Base-by-base conservation (phyloP, 2,113 vertebrate genomes). In the Nyctibius bracteatus region DNA sequence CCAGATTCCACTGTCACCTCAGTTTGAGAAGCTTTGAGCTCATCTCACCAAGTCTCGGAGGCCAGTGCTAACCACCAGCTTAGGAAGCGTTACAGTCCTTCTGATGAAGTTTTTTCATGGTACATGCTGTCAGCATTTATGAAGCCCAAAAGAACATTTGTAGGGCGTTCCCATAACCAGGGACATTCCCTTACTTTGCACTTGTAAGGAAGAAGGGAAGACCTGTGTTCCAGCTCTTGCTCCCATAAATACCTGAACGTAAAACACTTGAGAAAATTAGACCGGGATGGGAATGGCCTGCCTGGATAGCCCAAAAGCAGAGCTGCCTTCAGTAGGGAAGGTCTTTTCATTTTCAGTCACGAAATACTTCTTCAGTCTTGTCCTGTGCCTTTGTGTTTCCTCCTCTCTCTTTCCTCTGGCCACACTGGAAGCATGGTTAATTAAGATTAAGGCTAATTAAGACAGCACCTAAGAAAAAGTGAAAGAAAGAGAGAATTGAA, bases 81-180 rank as follows among this genome's bases (percentile, higher is more conserved):
- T 14, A 39, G 5, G 14, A 71, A 79, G 12, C 3, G 39, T 63
- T 43, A 71, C 23, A 33, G 21, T 33, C 33, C 70, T 86, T 72
- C 46, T 12, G 14, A 73, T 12, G 16, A 58, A 47, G 3, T 22
- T 75, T 82, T 63, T 84, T 54, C 52, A 81, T 4, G 30, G 57
- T 0, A 0, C 15, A 19, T 6, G 23, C n/a, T 15, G 4, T 51
- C 35, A 41, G 37, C 8, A 61, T 33, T 72, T 85, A 72, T 47
- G 74, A 85, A 90, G 68, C 35, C 24, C 22, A 57, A n/a, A 75
- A 80, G 21, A 70, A 23, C 17, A 57, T 13, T 10, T 73, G 43
- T 33, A 90, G 20, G 20, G 6, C n/a, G n/a, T n/a, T n/a, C n/a
- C n/a, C n/a, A n/a, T n/a, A 63, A 13, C 23, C 18, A 31, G 24